phyloP scores from a whole-genome alignment of 92 coral and sea anemone genomes.

The Plumapathes pennacea region DNA sequence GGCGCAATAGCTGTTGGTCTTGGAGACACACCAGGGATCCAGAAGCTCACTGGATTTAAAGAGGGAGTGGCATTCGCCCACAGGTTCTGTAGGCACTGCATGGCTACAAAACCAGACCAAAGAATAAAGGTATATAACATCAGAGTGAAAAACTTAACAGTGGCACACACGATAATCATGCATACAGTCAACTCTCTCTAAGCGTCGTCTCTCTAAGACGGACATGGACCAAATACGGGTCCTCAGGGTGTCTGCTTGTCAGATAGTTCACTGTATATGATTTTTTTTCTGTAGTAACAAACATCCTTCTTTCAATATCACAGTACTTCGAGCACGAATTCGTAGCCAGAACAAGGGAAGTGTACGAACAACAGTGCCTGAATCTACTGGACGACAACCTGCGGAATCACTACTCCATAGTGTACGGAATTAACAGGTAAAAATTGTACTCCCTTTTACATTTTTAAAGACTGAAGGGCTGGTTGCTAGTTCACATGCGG shows the following conservation, averaged over 20 bases:
- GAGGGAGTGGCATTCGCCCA: constrained; percentile 11
- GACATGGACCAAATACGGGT: too few species aligned
- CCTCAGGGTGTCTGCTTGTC: too few species aligned
- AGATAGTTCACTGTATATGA: too few species aligned
- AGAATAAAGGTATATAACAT: constrained; percentile 12
- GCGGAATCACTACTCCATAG: background rate
- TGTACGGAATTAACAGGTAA: background rate
- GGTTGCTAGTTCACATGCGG: too few species aligned
- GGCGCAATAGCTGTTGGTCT: constrained; percentile 19
- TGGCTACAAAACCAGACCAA: constrained; percentile 7
- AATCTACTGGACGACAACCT: background rate
- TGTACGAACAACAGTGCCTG: constrained; percentile 8
- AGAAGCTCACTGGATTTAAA: constrained; percentile 25
- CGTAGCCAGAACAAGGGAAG: constrained; percentile 1
- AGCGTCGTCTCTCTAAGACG: too few species aligned
- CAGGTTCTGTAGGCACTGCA: constrained; percentile 16
- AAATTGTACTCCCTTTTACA: too few species aligned
- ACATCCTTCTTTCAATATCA: background rate
- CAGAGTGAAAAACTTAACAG: too few species aligned
- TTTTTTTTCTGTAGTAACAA: too few species aligned
- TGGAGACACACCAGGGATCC: constrained; percentile 22
- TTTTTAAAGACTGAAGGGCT: too few species aligned
- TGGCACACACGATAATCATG: too few species aligned
- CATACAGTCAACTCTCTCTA: too few species aligned
- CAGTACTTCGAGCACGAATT: constrained; percentile 1